Percentiles rank a stretch among this genome's conserved stretches.
phyloP scores from a whole-genome alignment of 1,140 invertebrate species.

The Monomorium pharaonis region DNA sequence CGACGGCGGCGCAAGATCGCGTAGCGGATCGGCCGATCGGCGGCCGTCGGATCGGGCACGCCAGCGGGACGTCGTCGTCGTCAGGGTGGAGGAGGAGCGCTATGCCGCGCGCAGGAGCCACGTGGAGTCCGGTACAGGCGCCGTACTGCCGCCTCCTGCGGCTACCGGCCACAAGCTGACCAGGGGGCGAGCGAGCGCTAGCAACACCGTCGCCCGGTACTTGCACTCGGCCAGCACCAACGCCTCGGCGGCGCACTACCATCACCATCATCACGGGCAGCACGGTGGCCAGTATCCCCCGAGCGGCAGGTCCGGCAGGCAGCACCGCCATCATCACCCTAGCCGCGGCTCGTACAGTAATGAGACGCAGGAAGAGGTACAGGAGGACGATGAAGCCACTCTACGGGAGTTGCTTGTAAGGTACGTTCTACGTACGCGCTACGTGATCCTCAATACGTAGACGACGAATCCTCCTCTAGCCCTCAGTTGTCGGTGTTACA shows the following conservation, averaged over 20 bases:
- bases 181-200: slow-evolving; percentile 77
- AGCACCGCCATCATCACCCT: slow-evolving; percentile 77
- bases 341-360: slow-evolving; percentile 84
- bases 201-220: slow-evolving; percentile 77
- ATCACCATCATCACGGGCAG: slow-evolving; percentile 65
- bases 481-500: slow-evolving; percentile 46
- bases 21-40: slow-evolving; percentile 68
- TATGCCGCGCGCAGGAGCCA: slow-evolving; percentile 79
- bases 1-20: slow-evolving; percentile 62
- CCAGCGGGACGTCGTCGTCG: slow-evolving; percentile 59
- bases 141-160: slow-evolving; percentile 71
- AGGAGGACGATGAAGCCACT: slow-evolving; percentile 93
- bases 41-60: slow-evolving; percentile 59
- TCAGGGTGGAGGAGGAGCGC: slow-evolving; percentile 82
- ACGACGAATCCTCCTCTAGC: slow-evolving; percentile 19
- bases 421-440: slow-evolving; percentile 84
- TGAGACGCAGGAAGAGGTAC: slow-evolving; percentile 87
- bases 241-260: slow-evolving; percentile 77
- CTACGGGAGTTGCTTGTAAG: slow-evolving; percentile 94
- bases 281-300: slow-evolving; percentile 48
- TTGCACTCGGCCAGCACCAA: slow-evolving; percentile 80
- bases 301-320: slow-evolving; percentile 74
- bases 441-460: neutral
- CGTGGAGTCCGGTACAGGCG: slow-evolving; percentile 79
- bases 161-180: slow-evolving; percentile 83